Evolutionary conservation across 2,113 vertebrate genomes (phyloP), one percentile per base, ranked within the genome.

Genomic region (Anhinga anhinga): DNA sequence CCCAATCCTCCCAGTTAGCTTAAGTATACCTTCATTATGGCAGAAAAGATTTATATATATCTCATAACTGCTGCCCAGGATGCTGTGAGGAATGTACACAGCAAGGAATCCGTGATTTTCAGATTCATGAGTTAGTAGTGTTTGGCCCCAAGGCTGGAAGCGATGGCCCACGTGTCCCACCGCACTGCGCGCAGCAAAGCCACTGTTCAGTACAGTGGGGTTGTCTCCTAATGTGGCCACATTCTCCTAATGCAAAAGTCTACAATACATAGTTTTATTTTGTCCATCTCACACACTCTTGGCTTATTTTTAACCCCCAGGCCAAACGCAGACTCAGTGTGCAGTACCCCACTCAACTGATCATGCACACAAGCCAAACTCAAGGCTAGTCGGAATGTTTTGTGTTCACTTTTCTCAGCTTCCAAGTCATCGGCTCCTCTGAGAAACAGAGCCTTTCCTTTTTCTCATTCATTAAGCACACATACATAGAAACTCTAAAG

Each of bases 401-500:
- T 87, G 62, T 21, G 29, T 84, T 87, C 81, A 20, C 55, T 66
- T 95, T 85, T 70, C 91, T 77, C 81, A 91, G 93, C 82, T 87
- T 27, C 66, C 70, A 90, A 92, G 34, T 53, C 86, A 78, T 73
- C 22, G 4, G 67, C 71, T 84, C 42, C 91, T 87, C 83, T 94
- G 90, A 93, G 88, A 87, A 96, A 95, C 65, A 94, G 73, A 92
- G 74, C 52, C 55, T 87, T 90, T 67, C 85, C 74, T 79, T 92
- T 95, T 90, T 89, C 90, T 85, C 92, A 92, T 69, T 89, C 80
- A 80, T 81, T 95, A 81, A 77, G 72, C 92, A 78, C 78, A 85
- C 42, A 85, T 67, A 83, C 50, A 69, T 2, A 92, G 89, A 36
- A 96, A 85, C 71, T 50, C 91, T 81, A 73, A 95, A 94, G 94